These are phyloP conservation scores for Diadophis punctatus DNA, from an alignment of 2,113 vertebrate genomes.

Conservation along the genomic window DNA sequence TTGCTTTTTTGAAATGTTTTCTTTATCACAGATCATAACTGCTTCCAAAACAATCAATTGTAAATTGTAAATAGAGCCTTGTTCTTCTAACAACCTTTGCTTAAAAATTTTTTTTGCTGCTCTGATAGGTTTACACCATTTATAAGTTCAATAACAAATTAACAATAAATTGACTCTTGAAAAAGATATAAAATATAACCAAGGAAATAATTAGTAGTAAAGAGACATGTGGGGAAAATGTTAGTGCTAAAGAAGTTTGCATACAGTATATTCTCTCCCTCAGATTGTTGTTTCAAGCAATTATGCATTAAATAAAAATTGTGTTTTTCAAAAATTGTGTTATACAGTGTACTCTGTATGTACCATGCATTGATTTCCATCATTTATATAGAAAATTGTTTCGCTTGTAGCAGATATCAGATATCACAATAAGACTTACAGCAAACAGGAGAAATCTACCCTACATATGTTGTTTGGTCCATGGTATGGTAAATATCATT, in stretches of 20 bases:
- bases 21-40: slow-evolving; percentile 53
- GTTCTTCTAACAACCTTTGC: slow-evolving; percentile 37
- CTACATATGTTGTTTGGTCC: neutral
- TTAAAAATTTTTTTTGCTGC: slow-evolving; percentile 35
- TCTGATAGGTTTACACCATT: slow-evolving; percentile 8
- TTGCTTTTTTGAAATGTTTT: slow-evolving; percentile 47
- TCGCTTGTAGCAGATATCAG: neutral
- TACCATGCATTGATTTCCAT: neutral
- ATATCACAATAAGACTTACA: neutral
- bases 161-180: slow-evolving; percentile 20
- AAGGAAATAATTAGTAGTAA: neutral
- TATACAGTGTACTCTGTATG: neutral
- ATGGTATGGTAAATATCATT: neutral
- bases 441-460: neutral
- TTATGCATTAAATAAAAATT: neutral
- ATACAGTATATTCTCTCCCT: neutral
- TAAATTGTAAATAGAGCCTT: slow-evolving; percentile 53
- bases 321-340: neutral
- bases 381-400: neutral
- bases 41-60: slow-evolving; percentile 61
- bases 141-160: slow-evolving; percentile 49
- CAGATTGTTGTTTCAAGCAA: neutral
- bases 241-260: neutral
- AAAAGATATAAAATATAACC: slow-evolving; percentile 16
- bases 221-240: neutral